Base-by-base conservation (phyloP, 1,140 invertebrate species). In the Heterodera schachtii region DNA sequence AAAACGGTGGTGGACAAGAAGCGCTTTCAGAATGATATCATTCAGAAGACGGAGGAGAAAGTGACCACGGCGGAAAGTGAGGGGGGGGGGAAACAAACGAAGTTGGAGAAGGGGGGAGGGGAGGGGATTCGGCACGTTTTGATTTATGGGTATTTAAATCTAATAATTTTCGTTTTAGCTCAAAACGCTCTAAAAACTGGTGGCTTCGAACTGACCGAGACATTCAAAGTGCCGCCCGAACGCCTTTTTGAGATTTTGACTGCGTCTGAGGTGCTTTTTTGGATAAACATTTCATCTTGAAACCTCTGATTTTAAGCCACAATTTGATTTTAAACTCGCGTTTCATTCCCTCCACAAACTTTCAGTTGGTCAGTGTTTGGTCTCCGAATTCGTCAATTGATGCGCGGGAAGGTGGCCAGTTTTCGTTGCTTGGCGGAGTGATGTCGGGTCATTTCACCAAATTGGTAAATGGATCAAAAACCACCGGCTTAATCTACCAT, bases 321-420 rank as follows among this genome's bases (percentile, higher is more conserved):
- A 31, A 31, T 31, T 31, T 31, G 31, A 31, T 31, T 31, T 31
- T 31, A 31, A 31, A 73, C n/a, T 73, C 47, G 16, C 13, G 13
- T 19, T 73, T 73, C 7, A 46, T 73, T n/a, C 70, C 70, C 1
- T 73, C 47, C 60, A 31, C 31, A 31, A 31, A 16, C 43, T 90
- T 91, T 83, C 86, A 93, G 93, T 94, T 98, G 94, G 94, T 98
- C 7, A 93, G 94, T 81, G 95, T 95, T 3, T 99, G 89, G 88
- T 73, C 85, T n/a, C 81, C 83, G 76, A 84, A 83, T 64, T 13
- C 73, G 31, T 87, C 83, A 19, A 90, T 96, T 78, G 94, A 98
- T 11, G 90, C 93, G 0, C 93, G 93, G 79, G 94, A 94, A 84
- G 94, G 94, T 64, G 96, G 96, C 6, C 93, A 93, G 90, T 98